Conservation (phyloP, 2,113 vertebrate species). For the Octodon degus region DNA sequence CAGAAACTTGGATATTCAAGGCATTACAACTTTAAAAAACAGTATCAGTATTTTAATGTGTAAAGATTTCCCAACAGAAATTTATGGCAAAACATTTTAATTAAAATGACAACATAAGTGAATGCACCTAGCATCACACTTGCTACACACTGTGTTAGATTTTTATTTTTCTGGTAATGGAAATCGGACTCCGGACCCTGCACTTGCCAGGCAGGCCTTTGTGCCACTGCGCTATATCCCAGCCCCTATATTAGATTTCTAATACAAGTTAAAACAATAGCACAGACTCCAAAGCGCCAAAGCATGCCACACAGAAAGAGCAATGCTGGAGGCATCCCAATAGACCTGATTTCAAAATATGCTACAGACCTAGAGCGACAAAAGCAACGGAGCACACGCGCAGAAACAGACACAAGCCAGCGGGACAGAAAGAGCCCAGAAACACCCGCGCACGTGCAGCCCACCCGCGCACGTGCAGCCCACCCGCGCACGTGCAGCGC, state of each 20-base stretch:
- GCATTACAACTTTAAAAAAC: slow-evolving; percentile 17
- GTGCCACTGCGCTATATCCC: no score
- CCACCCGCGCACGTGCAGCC: no score
- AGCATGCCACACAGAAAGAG: background rate
- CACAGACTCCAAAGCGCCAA: background rate
- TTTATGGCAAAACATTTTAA: slow-evolving; percentile 28
- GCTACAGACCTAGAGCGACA: background rate
- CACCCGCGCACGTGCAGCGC: background rate
- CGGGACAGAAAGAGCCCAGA: background rate
- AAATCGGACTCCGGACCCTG: no score
- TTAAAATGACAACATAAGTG: slow-evolving; percentile 12
- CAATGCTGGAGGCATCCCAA: background rate
- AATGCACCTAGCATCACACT: background rate
- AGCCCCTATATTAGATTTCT: background rate
- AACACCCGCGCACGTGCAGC: background rate
- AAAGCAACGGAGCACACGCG: background rate
- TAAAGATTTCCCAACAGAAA: slow-evolving; percentile 51
- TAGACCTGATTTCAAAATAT: background rate
- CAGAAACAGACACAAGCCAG: background rate
- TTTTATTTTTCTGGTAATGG: no score
- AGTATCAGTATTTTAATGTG: slow-evolving; percentile 9
- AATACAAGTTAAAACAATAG: slow-evolving; percentile 17
- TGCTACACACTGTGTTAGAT: background rate
- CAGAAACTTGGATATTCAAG: background rate
- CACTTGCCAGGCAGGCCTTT: no score